Conservation (phyloP, 2,797 vertebrate genomes). For the Semotilus atromaculatus region DNA sequence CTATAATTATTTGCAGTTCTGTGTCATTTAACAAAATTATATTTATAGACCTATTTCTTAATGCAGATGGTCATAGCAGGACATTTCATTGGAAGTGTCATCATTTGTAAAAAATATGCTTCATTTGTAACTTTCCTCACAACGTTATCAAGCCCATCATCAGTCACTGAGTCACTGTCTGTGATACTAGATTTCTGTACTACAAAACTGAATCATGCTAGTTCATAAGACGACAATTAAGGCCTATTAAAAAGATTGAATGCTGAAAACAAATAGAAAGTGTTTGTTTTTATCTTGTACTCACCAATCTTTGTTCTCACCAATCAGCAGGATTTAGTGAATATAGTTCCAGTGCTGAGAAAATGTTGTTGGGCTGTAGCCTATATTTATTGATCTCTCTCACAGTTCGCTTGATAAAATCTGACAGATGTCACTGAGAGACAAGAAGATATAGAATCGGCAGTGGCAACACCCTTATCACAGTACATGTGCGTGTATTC, state of each 20-base stretch:
- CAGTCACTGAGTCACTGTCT: background rate
- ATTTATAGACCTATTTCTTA: background rate
- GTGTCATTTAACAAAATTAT: background rate
- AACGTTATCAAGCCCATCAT: background rate
- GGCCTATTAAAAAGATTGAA: background rate
- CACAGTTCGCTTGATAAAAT: background rate
- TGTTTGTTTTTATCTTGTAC: background rate
- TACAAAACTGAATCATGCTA: background rate
- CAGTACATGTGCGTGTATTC: background rate
- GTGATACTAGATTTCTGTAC: background rate
- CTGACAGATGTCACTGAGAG: background rate
- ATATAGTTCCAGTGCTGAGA: conserved; percentile 12
- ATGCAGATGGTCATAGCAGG: background rate
- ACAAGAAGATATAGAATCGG: conserved; percentile 30
- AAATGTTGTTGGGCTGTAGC: background rate
- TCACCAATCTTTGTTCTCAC: conserved; percentile 20
- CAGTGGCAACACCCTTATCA: background rate
- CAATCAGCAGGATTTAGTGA: background rate
- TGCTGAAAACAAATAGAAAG: background rate
- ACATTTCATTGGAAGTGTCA: background rate
- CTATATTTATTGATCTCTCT: background rate
- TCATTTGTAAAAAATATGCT: background rate
- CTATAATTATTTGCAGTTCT: background rate
- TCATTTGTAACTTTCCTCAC: background rate
- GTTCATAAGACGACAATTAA: background rate